These are phyloP conservation scores for Chamaea fasciata DNA, from an alignment of 2,113 vertebrate genomes.

Conservation along the genomic window DNA sequence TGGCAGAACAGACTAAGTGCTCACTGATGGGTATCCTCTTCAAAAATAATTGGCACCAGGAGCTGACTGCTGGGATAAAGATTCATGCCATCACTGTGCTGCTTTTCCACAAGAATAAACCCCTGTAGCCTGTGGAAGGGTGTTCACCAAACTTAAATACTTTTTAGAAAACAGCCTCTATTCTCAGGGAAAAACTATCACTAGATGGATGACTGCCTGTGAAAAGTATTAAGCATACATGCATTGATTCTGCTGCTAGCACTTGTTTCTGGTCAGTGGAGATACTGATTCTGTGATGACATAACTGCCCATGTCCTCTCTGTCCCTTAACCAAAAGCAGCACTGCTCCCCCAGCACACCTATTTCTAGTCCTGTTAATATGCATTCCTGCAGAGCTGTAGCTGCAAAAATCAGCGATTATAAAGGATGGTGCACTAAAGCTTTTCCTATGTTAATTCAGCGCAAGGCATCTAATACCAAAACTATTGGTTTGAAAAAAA, in stretches of 20 bases:
- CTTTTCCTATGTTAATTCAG: not conserved
- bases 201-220: not conserved
- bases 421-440: not conserved
- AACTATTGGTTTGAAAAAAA: not conserved
- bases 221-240: not conserved
- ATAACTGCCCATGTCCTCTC: not conserved
- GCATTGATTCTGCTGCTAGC: not conserved
- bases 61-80: not conserved
- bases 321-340: not conserved
- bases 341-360: not conserved
- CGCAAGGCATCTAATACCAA: not conserved
- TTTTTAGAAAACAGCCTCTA: not conserved
- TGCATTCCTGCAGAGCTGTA: not conserved
- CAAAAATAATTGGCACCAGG: not conserved
- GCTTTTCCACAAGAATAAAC: not conserved
- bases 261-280: not conserved
- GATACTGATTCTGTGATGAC: not conserved
- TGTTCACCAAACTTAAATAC: not conserved
- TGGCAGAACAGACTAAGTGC: not conserved
- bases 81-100: not conserved
- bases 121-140: rapidly evolving
- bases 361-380: not conserved
- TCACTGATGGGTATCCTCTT: not conserved
- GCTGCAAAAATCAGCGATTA: not conserved
- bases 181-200: not conserved